These are phyloP conservation scores for Sebastes miniatus DNA, from an alignment of 2,797 vertebrate species.

Conservation along the genomic window DNA sequence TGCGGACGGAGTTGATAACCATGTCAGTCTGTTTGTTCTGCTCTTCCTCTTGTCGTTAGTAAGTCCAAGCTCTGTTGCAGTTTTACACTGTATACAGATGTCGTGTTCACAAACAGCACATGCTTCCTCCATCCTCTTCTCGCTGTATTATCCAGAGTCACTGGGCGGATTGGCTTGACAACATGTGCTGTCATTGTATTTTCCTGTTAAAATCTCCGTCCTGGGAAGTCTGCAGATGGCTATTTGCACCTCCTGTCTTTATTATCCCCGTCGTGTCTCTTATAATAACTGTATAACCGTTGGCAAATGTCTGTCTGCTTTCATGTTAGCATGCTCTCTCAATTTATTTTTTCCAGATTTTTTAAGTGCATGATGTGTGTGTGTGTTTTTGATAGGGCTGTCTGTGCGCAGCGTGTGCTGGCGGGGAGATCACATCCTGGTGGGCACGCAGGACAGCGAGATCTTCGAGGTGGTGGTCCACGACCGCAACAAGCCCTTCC, in stretches of 20 bases:
- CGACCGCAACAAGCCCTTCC: slow-evolving; percentile 97
- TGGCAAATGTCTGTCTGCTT: slow-evolving; percentile 22
- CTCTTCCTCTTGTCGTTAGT: slow-evolving; percentile 67
- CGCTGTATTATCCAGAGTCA: slow-evolving; percentile 42
- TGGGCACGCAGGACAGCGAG: slow-evolving; percentile 98
- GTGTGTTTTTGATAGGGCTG: slow-evolving; percentile 82
- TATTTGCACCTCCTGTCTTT: slow-evolving; percentile 53
- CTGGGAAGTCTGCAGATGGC: slow-evolving; percentile 43
- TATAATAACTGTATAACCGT: slow-evolving; percentile 13
- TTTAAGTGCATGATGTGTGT: slow-evolving; percentile 5
- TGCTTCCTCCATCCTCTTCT: slow-evolving; percentile 63
- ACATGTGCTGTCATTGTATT: slow-evolving; percentile 47
- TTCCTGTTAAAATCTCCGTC: slow-evolving; percentile 44
- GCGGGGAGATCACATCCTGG: slow-evolving; percentile 96
- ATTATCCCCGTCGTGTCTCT: slow-evolving; percentile 40
- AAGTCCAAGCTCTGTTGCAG: slow-evolving; percentile 59
- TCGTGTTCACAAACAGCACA: slow-evolving; percentile 52
- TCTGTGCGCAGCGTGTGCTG: slow-evolving; percentile 99
- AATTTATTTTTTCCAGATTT: neutral
- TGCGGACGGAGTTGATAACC: slow-evolving; percentile 55
- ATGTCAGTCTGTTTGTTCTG: slow-evolving; percentile 71
- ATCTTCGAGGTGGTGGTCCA: slow-evolving; percentile 99
- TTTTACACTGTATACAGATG: slow-evolving; percentile 44
- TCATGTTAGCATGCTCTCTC: neutral
- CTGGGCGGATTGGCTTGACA: slow-evolving; percentile 45